Percentiles rank a stretch among this genome's conserved stretches.
phyloP scores from a whole-genome alignment of 2,113 vertebrate genomes.

The Dasyprocta punctata region DNA sequence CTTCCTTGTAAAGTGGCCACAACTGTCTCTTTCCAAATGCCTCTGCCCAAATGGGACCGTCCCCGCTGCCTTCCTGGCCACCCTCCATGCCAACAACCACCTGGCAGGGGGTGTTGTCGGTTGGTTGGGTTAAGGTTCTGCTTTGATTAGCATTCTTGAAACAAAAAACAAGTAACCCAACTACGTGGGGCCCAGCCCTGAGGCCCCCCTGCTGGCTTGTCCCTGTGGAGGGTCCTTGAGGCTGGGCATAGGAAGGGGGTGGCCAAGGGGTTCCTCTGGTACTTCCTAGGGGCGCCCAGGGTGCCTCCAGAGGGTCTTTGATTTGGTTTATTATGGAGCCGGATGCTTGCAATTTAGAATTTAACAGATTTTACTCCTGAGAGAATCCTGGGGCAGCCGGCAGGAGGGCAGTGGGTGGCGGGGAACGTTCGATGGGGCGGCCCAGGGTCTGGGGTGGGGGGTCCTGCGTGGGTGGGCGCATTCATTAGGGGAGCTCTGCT shows the following conservation, averaged over 20 bases:
- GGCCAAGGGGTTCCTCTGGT: neutral
- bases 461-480: conserved; percentile 87
- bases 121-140: conserved; percentile 51
- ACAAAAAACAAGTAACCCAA: conserved; percentile 66
- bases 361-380: conserved; percentile 81
- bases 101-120: conserved; percentile 40
- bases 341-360: conserved; percentile 70
- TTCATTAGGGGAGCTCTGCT: conserved; percentile 86
- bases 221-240: neutral
- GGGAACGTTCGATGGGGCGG: neutral
- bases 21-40: conserved; percentile 1
- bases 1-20: conserved; percentile 55
- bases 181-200: neutral
- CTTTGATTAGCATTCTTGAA: conserved; percentile 74
- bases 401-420: conserved; percentile 13
- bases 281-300: conserved; percentile 30
- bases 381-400: conserved; percentile 77
- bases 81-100: neutral
- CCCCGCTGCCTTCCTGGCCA: conserved; percentile 56
- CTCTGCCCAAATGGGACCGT: conserved; percentile 56
- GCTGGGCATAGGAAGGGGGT: neutral
- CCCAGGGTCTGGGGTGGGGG: neutral
- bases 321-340: conserved; percentile 69
- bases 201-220: neutral
- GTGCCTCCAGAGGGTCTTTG: conserved; percentile 77